Conservation (phyloP, 2,888 invertebrate species). For the Drosophila neotestacea region DNA sequence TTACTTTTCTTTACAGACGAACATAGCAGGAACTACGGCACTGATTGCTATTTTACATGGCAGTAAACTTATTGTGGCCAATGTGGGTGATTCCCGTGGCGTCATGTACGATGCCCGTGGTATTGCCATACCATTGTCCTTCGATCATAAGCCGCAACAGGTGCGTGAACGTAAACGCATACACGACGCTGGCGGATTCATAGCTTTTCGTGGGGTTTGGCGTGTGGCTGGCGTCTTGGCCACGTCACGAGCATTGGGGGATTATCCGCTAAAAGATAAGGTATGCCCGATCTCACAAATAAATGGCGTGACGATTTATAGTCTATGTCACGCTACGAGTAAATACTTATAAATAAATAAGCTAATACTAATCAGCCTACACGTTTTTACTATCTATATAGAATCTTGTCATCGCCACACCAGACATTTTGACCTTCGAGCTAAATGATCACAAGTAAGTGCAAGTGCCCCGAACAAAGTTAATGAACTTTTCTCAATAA, state of each 20-base stretch:
- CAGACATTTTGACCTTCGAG: conserved; percentile 97
- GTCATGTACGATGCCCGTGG: conserved; percentile 97
- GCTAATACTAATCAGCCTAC: conserved; percentile 35
- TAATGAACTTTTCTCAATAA: conserved; percentile 34
- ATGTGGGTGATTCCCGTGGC: conserved; percentile 98
- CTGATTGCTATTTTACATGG: conserved; percentile 94
- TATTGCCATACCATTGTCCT: conserved; percentile 95
- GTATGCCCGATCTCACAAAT: conserved; percentile 34
- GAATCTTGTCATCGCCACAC: conserved; percentile 97
- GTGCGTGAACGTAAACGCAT: conserved; percentile 95
- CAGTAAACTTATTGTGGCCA: conserved; percentile 94
- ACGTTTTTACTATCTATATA: conserved; percentile 74
- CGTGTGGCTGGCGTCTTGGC: conserved; percentile 97
- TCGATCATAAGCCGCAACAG: conserved; percentile 98
- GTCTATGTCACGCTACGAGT: neutral
- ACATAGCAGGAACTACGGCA: conserved; percentile 95
- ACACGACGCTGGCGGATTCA: conserved; percentile 97
- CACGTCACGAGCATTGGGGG: conserved; percentile 96
- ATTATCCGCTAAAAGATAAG: conserved; percentile 94
- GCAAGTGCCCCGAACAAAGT: conserved; percentile 10
- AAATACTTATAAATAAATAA: conserved; percentile 15
- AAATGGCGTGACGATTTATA: conserved; percentile 33
- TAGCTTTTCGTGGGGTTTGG: conserved; percentile 98
- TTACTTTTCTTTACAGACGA: conserved; percentile 84
- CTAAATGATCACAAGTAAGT: conserved; percentile 90